A percentile compares a stretch with the other conserved stretches of the same genome.
Conservation (phyloP, 2,797 vertebrate genomes). For the Leptatherina wallacei region DNA sequence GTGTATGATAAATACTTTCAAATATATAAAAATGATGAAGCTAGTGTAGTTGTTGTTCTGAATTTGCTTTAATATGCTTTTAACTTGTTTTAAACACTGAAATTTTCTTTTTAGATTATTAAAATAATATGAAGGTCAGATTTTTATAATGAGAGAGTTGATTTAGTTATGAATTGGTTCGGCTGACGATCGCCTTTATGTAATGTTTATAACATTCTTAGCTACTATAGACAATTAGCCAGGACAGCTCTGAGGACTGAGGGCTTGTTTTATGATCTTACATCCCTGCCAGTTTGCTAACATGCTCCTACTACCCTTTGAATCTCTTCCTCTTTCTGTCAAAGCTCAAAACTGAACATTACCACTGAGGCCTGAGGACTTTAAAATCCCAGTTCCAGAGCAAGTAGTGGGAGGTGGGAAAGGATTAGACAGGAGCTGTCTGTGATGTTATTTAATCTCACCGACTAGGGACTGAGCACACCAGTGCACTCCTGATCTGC, state of each 20-base stretch:
- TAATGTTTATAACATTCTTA: background rate
- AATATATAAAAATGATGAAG: background rate
- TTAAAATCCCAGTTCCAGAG: slow-evolving; percentile 72
- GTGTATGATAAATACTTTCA: too few relatives aligned
- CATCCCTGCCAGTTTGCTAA: slow-evolving; percentile 19
- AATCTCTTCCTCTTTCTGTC: slow-evolving; percentile 44
- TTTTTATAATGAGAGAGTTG: background rate
- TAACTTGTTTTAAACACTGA: background rate
- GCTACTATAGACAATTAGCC: background rate
- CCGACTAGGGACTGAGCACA: slow-evolving; percentile 65
- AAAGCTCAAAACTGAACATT: slow-evolving; percentile 59
- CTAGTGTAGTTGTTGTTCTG: background rate
- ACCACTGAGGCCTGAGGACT: slow-evolving; percentile 63
- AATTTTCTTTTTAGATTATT: background rate
- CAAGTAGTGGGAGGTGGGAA: slow-evolving; percentile 47
- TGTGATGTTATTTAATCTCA: slow-evolving; percentile 84
- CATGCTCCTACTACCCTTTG: slow-evolving; percentile 14
- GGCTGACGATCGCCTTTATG: background rate
- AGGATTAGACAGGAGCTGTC: slow-evolving; percentile 71
- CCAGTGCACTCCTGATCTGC: slow-evolving; percentile 67
- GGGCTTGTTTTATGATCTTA: slow-evolving; percentile 13
- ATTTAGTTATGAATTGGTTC: background rate
- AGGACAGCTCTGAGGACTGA: background rate
- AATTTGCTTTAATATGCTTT: background rate
- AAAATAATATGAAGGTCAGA: background rate